Percentiles rank a stretch among this genome's conserved stretches.
These are phyloP conservation scores for Xenotilapia flavipinnis DNA, from an alignment of 2,113 vertebrate species.

Conservation along the genomic window DNA sequence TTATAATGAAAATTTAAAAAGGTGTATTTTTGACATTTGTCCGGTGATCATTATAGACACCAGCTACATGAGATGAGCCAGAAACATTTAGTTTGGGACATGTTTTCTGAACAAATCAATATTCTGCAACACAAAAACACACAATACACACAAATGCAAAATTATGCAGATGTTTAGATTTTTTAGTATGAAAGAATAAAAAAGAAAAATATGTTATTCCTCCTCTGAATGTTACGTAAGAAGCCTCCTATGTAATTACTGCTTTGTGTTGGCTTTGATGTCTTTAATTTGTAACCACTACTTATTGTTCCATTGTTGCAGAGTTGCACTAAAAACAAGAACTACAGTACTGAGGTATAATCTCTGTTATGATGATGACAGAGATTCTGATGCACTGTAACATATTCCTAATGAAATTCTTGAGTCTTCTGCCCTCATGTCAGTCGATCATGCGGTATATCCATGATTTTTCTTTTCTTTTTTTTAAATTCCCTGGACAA, in stretches of 20 bases:
- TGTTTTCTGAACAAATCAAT: neutral
- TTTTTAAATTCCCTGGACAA: conserved; percentile 60
- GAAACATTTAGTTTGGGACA: neutral
- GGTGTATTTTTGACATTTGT: neutral
- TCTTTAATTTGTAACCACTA: neutral
- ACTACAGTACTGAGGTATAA: neutral
- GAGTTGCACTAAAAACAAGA: neutral
- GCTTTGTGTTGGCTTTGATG: neutral
- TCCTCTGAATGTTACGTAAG: neutral
- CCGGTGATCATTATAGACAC: neutral
- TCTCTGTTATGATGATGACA: neutral
- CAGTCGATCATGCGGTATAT: conserved; percentile 49
- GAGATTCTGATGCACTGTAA: conserved; percentile 21
- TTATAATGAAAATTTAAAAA: neutral
- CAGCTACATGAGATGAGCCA: neutral
- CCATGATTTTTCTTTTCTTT: conserved; percentile 21
- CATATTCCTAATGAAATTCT: conserved; percentile 45
- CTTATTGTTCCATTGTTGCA: neutral
- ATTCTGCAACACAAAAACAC: neutral
- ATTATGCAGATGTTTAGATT: neutral
- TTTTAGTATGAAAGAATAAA: neutral
- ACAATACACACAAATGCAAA: neutral
- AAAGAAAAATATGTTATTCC: neutral
- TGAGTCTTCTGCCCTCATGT: conserved; percentile 51
- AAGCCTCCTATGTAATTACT: neutral